Evolutionary conservation across 2,888 invertebrate species (phyloP), one percentile per base, ranked within the genome.

Genomic region (Strigamia maritima): DNA sequence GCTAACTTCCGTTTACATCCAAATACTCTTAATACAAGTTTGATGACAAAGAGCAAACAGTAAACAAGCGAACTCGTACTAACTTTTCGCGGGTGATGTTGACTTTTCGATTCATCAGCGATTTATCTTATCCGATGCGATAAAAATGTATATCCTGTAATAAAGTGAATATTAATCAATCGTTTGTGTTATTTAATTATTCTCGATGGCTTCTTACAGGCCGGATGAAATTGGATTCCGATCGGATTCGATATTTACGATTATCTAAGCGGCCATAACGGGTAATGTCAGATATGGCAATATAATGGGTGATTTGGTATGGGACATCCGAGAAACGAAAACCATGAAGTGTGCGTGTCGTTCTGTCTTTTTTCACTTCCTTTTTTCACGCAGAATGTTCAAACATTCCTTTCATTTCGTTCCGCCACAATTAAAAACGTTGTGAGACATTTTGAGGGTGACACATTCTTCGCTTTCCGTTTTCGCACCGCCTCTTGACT

Each of bases 401-500:
- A 65, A 26, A 26, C 65, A 65, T 65, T 65, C 65, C 16, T 65
- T 4, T 26, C 65, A 65, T 65, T 65, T 65, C 65, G 24, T 65
- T 65, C 8, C 65, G 65, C 65, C 26, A 28, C 65, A 65, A 65
- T 65, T 65, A 65, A 65, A 65, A 65, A 65, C 65, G 65, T 65
- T 16, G 65, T 28, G 65, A 65, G 65, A 65, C 65, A 16, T 65
- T 65, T 65, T 65, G 65, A 65, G 65, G 65, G 65, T 65, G 65
- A 65, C 65, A 65, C 65, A 65, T 65, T 65, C 65, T 28, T 65
- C 28, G 65, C 65, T 65, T 65, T 65, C 16, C 65, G 65, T 65
- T 65, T 65, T 65, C 65, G 65, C 65, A 65, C 65, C 65, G 65
- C 65, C 65, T 65, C 65, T 65, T 65, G 65, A 26, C 65, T 26